Evolutionary conservation across 2,113 vertebrate species (phyloP), one percentile per base, ranked within the genome.

Genomic region (Mugil cephalus): DNA sequence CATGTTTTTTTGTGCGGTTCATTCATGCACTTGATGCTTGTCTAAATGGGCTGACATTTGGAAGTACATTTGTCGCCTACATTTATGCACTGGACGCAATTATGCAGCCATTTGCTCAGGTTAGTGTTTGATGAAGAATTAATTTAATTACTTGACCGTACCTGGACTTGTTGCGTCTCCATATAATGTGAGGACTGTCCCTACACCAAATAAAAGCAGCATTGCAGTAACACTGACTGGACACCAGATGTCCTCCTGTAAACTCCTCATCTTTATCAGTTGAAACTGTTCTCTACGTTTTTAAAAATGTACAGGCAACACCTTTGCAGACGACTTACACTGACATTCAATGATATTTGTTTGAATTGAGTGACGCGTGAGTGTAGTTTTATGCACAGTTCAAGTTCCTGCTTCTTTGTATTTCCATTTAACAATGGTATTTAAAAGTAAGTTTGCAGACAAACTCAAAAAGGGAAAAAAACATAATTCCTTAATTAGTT

Each of bases 241-340:
- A 63, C 84, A 88, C 63, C 77, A 88, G 77, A 77, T 81, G 79
- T 79, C 80, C 61, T 61, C 36, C 58, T 63, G 11, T 6, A 62
- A 40, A 62, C 36, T 74, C 1, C 6, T 60, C 40, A 30, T 30
- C 24, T 30, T 30, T 2, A 30, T 30, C 24, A 30, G 24, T 30
- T 30, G 24, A 30, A 30, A 30, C 2, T 30, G 24, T 30, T 30
- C 5, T 30, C 5, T 5, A 30, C 5, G 24, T 30, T 30, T 43
- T 43, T 6, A n/a, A 45, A 5, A 45, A 14, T 45, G 15, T 45
- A 45, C 15, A 30, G 24, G 5, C 5, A 30, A 30, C 43, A 45
- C 43, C 15, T 45, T 14, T 15, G n/a, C n/a, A n/a, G n/a, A n/a
- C n/a, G 43, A 30, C 43, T 45, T 7, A n/a, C 15, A 45, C 13